These are phyloP conservation scores for Anser cygnoides DNA, from an alignment of 2,113 vertebrate species.

Conservation along the genomic window DNA sequence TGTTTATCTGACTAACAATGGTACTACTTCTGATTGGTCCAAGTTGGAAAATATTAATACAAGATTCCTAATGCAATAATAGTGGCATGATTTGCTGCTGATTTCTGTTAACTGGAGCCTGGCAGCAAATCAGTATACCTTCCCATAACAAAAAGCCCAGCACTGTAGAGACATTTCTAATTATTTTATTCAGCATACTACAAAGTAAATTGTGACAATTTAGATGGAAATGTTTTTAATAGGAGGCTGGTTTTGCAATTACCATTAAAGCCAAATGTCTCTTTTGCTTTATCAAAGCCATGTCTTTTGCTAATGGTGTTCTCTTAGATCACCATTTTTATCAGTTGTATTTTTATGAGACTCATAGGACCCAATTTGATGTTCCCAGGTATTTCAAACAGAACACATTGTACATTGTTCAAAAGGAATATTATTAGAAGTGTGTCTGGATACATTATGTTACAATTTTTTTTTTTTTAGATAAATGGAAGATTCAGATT, in stretches of 20 bases:
- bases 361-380: background rate
- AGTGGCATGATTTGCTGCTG: background rate
- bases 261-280: constrained; percentile 1
- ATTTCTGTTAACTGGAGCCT: background rate
- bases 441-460: background rate
- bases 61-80: background rate
- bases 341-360: constrained; percentile 22
- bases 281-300: background rate
- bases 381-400: constrained; percentile 41
- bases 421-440: background rate
- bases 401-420: background rate
- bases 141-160: background rate
- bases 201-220: background rate
- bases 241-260: background rate
- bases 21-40: background rate
- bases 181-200: background rate
- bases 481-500: background rate
- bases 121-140: background rate
- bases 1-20: background rate
- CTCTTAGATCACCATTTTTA: background rate
- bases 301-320: background rate
- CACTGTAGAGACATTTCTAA: background rate
- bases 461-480: background rate
- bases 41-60: background rate
- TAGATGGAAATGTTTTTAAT: constrained; percentile 42